Evolutionary conservation across 2,888 invertebrate genomes (phyloP), one percentile per base, ranked within the genome.

Genomic region (Dasysyrphus albostriatus): DNA sequence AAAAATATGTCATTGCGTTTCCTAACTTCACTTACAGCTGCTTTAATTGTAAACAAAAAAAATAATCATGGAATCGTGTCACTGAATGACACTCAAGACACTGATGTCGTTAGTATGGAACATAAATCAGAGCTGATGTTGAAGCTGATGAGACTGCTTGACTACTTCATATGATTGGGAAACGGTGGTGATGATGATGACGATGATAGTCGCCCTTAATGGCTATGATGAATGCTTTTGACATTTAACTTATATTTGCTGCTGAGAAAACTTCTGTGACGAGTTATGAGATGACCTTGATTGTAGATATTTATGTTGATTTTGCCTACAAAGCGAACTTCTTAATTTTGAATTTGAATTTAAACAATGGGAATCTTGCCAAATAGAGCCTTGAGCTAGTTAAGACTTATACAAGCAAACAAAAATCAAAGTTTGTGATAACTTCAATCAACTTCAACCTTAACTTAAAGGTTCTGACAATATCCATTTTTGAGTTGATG

Each of bases 81-180:
- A 75, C 24, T 37, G 61, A 58, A 16, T 47, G n/a, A 37, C 47
- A 34, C 47, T 5, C 42, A 77, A 47, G 67, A 69, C 51, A 42
- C 19, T 16, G 32, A 65, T 61, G 44, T 67, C 51, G 16, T 39
- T 63, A 39, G 61, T 1, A 81, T 76, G 76, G 29, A 67, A 76
- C 76, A 76, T 70, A 81, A 63, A 82, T 82, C 76, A 63, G 70
- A 76, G 65, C 58, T 74, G 74, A 74, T 54, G 75, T 37, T 44
- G 19, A 37, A 42, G 49, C 59, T 67, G 75, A 75, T 63, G 75
- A 42, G 63, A 49, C 56, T 65, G 34, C 49, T 42, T 37, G 37
- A 54, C 51, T 69, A 54, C 51, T 69, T 24, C 37, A 39, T 49
- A 16, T 79, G 44, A 44, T 59, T 67, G 74, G 49, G 42, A 47